A percentile compares a stretch with the other conserved stretches of the same genome.
Evolutionary conservation across 2,888 invertebrate species (phyloP).

Genomic region (Hyposoter dolosus): DNA sequence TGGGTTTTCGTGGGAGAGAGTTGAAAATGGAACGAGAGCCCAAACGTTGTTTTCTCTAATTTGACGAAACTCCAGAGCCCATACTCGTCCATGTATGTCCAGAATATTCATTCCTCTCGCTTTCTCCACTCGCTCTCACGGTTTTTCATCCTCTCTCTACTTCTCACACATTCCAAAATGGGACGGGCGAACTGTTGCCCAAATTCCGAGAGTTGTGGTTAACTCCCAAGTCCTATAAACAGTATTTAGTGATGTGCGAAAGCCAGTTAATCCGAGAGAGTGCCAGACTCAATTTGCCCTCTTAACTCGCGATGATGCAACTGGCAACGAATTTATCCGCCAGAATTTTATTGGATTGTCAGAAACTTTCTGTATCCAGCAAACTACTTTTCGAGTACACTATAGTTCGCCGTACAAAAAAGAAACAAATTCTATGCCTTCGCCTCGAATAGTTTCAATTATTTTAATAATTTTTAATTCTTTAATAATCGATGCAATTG

Average conservation of each 20-base stretch:
- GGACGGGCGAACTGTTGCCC: slow-evolving; percentile 38
- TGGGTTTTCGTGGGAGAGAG: slow-evolving; percentile 22
- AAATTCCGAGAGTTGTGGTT: slow-evolving; percentile 59
- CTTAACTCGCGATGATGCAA: slow-evolving; percentile 40
- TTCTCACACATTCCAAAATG: not conserved
- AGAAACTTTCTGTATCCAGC: slow-evolving; percentile 29
- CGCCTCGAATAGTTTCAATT: not conserved
- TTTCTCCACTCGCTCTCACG: not conserved
- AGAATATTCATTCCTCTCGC: slow-evolving; percentile 15
- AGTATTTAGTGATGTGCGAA: slow-evolving; percentile 62
- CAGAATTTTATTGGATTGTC: slow-evolving; percentile 55
- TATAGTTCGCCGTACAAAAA: not conserved
- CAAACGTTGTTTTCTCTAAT: slow-evolving; percentile 66
- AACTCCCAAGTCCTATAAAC: slow-evolving; percentile 71
- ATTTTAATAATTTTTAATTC: not conserved
- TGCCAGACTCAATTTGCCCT: slow-evolving; percentile 55
- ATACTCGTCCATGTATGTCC: slow-evolving; percentile 28
- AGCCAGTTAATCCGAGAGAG: slow-evolving; percentile 50
- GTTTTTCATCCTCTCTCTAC: not conserved
- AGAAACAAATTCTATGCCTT: not conserved
- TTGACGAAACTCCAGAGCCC: slow-evolving; percentile 60
- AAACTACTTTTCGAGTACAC: slow-evolving; percentile 1
- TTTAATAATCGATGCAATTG: not conserved
- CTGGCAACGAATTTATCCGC: slow-evolving; percentile 43
- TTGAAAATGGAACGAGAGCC: slow-evolving; percentile 38